Percentiles rank a stretch among this genome's conserved stretches.
These are phyloP conservation scores for Orientallactaga bullata DNA, from an alignment of 2,113 vertebrate genomes.

Conservation along the genomic window DNA sequence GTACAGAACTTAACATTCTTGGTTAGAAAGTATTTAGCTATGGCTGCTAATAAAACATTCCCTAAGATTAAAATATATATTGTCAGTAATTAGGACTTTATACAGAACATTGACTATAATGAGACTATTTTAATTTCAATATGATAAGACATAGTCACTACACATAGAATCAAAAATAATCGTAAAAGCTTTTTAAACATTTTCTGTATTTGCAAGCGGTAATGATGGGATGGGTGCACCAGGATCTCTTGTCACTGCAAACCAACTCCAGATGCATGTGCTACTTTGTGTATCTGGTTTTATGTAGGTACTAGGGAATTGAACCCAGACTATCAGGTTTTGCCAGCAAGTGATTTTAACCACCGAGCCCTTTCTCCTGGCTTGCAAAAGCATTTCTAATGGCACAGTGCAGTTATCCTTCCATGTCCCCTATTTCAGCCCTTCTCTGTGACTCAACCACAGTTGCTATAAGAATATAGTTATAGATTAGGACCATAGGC, in stretches of 20 bases:
- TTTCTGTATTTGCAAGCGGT: too few species aligned
- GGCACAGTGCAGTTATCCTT: background rate
- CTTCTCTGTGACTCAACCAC: background rate
- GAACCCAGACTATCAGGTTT: too few species aligned
- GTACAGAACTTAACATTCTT: background rate
- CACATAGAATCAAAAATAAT: background rate
- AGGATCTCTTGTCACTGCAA: too few species aligned
- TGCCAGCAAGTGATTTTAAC: too few species aligned
- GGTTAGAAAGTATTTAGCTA: background rate
- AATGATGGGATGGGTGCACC: too few species aligned
- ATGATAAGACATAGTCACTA: background rate
- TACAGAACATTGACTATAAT: background rate
- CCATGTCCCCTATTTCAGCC: background rate
- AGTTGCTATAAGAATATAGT: background rate
- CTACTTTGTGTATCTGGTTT: too few species aligned
- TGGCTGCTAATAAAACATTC: constrained; percentile 15
- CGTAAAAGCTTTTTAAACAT: background rate
- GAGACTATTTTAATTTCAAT: background rate
- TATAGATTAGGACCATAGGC: background rate
- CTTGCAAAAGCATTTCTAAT: background rate
- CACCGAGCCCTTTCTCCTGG: too few species aligned
- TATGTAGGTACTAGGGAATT: too few species aligned
- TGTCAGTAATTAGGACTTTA: background rate
- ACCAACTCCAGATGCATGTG: too few species aligned
- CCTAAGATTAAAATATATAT: background rate